phyloP scores from a whole-genome alignment of 1,140 invertebrate genomes.

The Papilio glaucus region DNA sequence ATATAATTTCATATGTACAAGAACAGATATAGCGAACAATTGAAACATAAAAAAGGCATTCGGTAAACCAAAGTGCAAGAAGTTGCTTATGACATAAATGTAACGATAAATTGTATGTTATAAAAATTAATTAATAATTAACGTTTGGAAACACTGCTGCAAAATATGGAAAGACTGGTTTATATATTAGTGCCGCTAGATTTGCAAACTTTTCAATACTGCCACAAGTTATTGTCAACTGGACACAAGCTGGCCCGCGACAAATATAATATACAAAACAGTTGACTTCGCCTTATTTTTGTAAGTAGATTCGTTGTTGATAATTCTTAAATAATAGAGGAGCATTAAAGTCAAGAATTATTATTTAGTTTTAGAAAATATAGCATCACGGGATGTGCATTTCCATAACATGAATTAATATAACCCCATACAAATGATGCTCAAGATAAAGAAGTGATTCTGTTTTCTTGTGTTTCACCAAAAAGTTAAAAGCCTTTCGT shows the following conservation, averaged over 20 bases:
- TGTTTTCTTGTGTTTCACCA: too few relatives aligned
- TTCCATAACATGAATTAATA: too few relatives aligned
- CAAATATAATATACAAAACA: background rate
- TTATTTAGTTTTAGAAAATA: too few relatives aligned
- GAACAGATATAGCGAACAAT: background rate
- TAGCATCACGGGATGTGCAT: too few relatives aligned
- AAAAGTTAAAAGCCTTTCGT: too few relatives aligned
- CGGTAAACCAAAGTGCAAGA: constrained; percentile 21
- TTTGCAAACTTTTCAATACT: constrained; percentile 14
- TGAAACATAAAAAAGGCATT: background rate
- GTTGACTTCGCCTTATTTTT: background rate
- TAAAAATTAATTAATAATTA: background rate
- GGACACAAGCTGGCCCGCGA: background rate
- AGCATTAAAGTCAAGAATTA: too few relatives aligned
- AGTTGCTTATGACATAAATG: constrained; percentile 18
- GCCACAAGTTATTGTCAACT: constrained; percentile 7
- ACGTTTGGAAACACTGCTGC: background rate
- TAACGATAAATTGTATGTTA: constrained; percentile 11
- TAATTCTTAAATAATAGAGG: too few relatives aligned
- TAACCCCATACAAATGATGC: too few relatives aligned
- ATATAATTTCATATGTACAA: background rate
- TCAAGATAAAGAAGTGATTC: too few relatives aligned
- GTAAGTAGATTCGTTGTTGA: too few relatives aligned
- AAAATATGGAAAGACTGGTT: constrained; percentile 28
- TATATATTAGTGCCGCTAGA: constrained; percentile 33